Conservation (phyloP, 2,113 vertebrate genomes). For the Scomber colias region DNA sequence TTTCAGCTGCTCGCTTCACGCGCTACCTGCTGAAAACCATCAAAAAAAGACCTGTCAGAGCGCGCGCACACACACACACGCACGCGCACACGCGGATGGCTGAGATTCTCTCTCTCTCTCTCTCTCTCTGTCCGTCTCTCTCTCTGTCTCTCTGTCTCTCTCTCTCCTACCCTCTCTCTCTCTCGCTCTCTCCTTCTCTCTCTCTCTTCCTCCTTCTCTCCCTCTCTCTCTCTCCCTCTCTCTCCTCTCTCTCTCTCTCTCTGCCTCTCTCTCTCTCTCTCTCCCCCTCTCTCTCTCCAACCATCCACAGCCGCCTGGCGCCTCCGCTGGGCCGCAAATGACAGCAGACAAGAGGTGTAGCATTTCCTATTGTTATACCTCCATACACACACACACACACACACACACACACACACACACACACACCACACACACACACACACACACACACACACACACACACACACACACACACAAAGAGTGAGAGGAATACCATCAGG, state of each 20-base stretch:
- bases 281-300: constrained; percentile 54
- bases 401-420: neutral
- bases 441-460: constrained; percentile 3
- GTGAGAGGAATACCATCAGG: neutral
- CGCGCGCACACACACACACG: neutral
- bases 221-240: too few relatives aligned
- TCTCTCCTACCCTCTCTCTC: too few relatives aligned
- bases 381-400: neutral
- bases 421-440: neutral
- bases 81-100: constrained; percentile 16
- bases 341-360: constrained; percentile 80
- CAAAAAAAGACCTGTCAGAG: too few relatives aligned
- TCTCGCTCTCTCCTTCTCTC: too few relatives aligned
- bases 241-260: too few relatives aligned
- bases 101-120: constrained; percentile 70
- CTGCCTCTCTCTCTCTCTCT: too few relatives aligned
- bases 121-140: too few relatives aligned
- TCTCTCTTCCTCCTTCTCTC: too few relatives aligned
- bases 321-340: constrained; percentile 68
- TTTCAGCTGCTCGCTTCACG: too few relatives aligned
- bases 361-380: constrained; percentile 77
- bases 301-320: constrained; percentile 74
- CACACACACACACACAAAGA: too few relatives aligned
- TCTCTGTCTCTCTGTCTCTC: too few relatives aligned
- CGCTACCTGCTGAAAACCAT: too few relatives aligned